Conservation (phyloP, 2,797 vertebrate genomes). For the Acomys russatus region DNA sequence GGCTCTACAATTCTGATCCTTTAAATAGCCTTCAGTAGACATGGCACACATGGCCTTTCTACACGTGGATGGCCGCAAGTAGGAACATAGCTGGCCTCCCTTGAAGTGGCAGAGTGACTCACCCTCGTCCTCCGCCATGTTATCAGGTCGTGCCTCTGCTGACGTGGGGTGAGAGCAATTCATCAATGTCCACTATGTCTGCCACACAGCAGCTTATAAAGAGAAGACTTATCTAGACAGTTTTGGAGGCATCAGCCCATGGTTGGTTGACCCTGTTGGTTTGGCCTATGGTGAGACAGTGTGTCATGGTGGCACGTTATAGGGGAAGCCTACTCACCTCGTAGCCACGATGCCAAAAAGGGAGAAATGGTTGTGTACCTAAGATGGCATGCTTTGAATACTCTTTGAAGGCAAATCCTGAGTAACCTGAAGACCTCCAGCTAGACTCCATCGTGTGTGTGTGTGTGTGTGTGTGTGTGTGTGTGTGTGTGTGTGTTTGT, state of each 20-base stretch:
- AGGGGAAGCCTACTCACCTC: neutral
- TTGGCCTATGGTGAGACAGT: neutral
- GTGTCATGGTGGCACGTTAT: neutral
- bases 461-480: neutral
- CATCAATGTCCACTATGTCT: neutral
- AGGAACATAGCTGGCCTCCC: neutral
- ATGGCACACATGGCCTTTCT: neutral
- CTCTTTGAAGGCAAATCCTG: neutral
- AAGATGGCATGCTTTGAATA: neutral
- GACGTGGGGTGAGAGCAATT: neutral
- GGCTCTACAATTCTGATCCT: conserved; percentile 38
- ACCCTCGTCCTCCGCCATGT: accelerated
- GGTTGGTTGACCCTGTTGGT: neutral
- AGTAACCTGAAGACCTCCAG: neutral
- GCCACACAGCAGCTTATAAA: neutral
- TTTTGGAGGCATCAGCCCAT: neutral
- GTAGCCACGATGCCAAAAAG: neutral
- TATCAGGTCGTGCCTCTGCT: neutral
- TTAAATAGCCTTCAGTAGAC: conserved; percentile 42
- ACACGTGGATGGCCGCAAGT: neutral
- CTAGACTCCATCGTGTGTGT: neutral
- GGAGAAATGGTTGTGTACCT: neutral
- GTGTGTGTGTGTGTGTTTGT: neutral
- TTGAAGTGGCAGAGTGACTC: neutral
- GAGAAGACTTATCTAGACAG: neutral